Evolutionary conservation across 2,113 vertebrate genomes (phyloP).

Genomic region (Corvus moneduloides): DNA sequence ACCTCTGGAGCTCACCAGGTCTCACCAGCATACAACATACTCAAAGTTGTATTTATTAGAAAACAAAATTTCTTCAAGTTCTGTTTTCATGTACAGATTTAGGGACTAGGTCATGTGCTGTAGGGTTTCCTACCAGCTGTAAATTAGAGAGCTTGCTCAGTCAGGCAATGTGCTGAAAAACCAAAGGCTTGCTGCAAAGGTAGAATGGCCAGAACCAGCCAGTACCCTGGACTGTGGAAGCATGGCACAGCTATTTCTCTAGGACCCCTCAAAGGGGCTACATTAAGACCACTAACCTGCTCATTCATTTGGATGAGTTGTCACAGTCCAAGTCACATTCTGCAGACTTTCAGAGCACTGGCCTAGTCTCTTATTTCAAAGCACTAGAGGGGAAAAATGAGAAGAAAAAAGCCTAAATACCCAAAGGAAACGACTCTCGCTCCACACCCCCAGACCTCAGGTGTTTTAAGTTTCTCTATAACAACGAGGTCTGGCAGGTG

Average conservation of each 20-base stretch:
- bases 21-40: background rate
- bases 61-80: background rate
- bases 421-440: background rate
- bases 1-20: background rate
- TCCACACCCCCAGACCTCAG: background rate
- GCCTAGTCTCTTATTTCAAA: background rate
- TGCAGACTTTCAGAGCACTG: background rate
- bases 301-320: rapidly evolving
- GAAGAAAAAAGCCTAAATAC: background rate
- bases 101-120: background rate
- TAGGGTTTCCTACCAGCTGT: background rate
- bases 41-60: background rate
- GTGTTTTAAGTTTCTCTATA: background rate
- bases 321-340: background rate
- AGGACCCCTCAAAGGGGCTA: rapidly evolving
- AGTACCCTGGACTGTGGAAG: background rate
- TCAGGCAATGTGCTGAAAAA: background rate
- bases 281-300: background rate
- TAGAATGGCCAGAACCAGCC: background rate
- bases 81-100: background rate
- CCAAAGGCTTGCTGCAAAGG: background rate
- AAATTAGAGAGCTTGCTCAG: background rate
- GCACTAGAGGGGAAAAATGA: background rate
- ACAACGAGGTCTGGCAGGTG: background rate
- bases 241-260: background rate